phyloP scores from a whole-genome alignment of 2,888 invertebrate species.

The Unio pictorum region DNA sequence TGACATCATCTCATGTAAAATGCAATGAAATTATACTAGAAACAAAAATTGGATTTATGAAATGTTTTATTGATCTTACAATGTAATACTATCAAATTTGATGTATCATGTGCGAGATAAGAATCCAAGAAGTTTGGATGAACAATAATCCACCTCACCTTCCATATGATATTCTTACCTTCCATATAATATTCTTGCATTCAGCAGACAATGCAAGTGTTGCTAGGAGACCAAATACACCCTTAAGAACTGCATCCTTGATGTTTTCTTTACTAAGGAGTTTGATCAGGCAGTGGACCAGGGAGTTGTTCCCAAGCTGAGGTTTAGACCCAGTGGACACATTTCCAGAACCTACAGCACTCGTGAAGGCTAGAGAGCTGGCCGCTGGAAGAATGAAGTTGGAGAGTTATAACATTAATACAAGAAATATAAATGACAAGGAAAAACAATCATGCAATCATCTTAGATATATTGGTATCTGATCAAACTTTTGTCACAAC shows the following conservation, averaged over 20 bases:
- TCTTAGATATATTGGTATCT: too few species aligned
- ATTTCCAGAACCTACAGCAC: slow-evolving; percentile 18
- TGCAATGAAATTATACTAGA: too few species aligned
- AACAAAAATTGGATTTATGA: too few species aligned
- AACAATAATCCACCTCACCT: slow-evolving; percentile 44
- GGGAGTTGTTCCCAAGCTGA: slow-evolving; percentile 56
- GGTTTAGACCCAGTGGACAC: slow-evolving; percentile 15
- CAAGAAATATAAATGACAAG: too few species aligned
- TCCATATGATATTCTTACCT: slow-evolving; percentile 66
- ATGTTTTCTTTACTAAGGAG: slow-evolving; percentile 43
- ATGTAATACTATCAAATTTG: too few species aligned
- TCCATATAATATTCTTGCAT: slow-evolving; percentile 56
- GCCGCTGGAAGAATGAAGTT: slow-evolving; percentile 41
- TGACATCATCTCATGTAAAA: too few species aligned
- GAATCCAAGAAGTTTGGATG: too few species aligned
- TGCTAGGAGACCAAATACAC: slow-evolving; percentile 58
- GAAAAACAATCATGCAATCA: too few species aligned
- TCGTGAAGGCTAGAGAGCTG: slow-evolving; percentile 52
- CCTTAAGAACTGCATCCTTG: slow-evolving; percentile 38
- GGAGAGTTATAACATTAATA: neutral
- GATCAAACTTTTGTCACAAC: too few species aligned
- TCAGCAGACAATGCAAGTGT: slow-evolving; percentile 61
- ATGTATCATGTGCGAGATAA: too few species aligned
- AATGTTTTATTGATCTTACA: too few species aligned
- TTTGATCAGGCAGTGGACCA: slow-evolving; percentile 64